A percentile compares a stretch with the other conserved stretches of the same genome.
These are phyloP conservation scores for Drosophila albomicans DNA, from an alignment of 1,140 invertebrate genomes.

Conservation along the genomic window DNA sequence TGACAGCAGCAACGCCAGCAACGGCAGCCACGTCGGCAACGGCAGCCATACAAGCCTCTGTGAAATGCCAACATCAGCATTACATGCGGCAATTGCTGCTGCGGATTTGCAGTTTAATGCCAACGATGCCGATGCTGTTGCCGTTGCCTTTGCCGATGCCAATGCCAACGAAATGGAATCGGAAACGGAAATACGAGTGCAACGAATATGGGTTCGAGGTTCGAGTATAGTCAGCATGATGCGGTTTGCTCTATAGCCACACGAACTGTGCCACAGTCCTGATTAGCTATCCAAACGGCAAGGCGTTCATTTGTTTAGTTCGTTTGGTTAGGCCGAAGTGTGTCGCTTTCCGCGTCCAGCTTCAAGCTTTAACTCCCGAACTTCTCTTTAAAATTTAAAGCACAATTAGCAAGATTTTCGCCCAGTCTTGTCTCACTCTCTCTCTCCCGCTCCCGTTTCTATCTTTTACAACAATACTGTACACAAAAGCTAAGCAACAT, in stretches of 20 bases:
- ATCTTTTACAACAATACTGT: neutral
- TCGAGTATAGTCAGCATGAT: neutral
- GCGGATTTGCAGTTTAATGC: constrained; percentile 78
- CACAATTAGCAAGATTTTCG: constrained; percentile 1
- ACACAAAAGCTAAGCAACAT: constrained; percentile 13
- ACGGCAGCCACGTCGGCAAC: constrained; percentile 20
- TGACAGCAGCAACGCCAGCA: constrained; percentile 56
- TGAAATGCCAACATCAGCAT: constrained; percentile 80
- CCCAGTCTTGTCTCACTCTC: neutral
- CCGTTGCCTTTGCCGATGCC: constrained; percentile 57
- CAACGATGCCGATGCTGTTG: constrained; percentile 44
- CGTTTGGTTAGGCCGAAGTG: constrained; percentile 10
- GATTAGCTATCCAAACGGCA: constrained; percentile 34
- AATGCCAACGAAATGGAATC: constrained; percentile 57
- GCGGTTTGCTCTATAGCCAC: constrained; percentile 16
- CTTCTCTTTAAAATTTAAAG: neutral
- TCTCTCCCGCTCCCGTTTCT: neutral
- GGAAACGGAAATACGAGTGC: constrained; percentile 55
- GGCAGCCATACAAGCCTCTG: constrained; percentile 45
- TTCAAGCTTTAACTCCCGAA: neutral
- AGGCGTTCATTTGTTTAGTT: constrained; percentile 8
- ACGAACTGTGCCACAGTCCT: constrained; percentile 29
- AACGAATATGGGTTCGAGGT: constrained; percentile 7
- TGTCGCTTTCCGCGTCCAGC: neutral
- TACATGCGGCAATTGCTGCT: constrained; percentile 79